Evolutionary conservation across 2,888 invertebrate genomes (phyloP), one percentile per base, ranked within the genome.

Genomic region (Platycheirus rosarum): DNA sequence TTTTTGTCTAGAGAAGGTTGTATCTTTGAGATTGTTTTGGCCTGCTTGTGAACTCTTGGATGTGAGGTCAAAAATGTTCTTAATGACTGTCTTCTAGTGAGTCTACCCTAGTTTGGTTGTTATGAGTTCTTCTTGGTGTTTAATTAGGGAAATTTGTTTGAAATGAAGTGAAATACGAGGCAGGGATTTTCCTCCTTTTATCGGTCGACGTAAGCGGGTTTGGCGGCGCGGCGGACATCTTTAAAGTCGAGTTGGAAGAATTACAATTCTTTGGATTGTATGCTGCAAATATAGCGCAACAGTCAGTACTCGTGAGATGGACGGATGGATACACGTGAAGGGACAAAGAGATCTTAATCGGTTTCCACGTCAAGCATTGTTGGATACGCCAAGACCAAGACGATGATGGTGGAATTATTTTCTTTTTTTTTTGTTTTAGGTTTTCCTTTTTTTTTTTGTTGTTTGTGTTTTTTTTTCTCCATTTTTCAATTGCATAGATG

Each of bases 261-360:
- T 60, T 60, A 42, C 42, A 60, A 60, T 29, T 44, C 29, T 60
- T 60, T 26, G 29, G 11, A 40, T 23, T 37, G 40, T 23, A 23
- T 9, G 9, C 57, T 57, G 57, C 40, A 57, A 57, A 57, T 60
- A 44, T 60, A 18, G 29, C 40, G 42, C 44, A 29, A 26, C 40
- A 14, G 53, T 35, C 35, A 8, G 6, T 13, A 20, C 32, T 42
- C 3, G 26, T 44, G 16, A 44, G 44, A 60, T 55, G 51, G 44
- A 57, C 23, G 35, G 11, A 23, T 57, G 75, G 69, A 76, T 66
- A 66, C 46, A 76, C 40, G 65, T 66, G 70, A 80, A 80, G 76
- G 80, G 76, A 80, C 80, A 80, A 80, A 71, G 70, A 80, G 80
- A 80, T 80, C 76, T 70, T 76, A 76, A 80, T 80, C 80, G 60